Base-by-base conservation (phyloP, 2,888 invertebrate genomes). In the Drosophila kambysellisi region DNA sequence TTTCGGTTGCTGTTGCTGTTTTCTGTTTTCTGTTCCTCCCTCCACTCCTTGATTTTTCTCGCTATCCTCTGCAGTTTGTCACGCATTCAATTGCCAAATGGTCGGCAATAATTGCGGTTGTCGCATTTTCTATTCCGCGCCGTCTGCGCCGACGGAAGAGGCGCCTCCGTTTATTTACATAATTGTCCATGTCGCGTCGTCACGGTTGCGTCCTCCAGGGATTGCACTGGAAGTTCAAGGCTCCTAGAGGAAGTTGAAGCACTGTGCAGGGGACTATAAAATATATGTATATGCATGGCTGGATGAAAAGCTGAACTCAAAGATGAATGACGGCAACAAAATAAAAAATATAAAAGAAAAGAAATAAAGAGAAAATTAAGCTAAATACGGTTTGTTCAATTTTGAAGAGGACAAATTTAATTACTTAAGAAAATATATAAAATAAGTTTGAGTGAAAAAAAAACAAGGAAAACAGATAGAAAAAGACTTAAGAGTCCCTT, bases 101-200 rank as follows among this genome's bases (percentile, higher is more conserved):
- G 86, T 77, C 75, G 75, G 65, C 89, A 77, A 85, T 85, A 88
- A 85, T 85, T 85, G 85, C 88, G 85, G 85, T 85, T 82, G 81
- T 88, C 73, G 70, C 86, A 77, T 85, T 88, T 85, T 83, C 83
- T 84, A 57, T 62, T 76, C 74, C 70, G 66, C 68, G 62, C 37
- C 64, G 80, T 76, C 83, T 79, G 54, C 48, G 66, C 51, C 63
- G 25, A 15, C 46, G 60, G 75, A 58, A 64, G 68, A 70, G 87
- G 90, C 87, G 87, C 87, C 87, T 77, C 70, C 69, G 80, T 78
- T 68, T 82, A 87, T 87, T 90, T 90, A 83, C 87, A 87, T 87
- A 87, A 87, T 90, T 87, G 89, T 77, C 73, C 74, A 71, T 90
- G 89, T 89, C 91, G 75, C 74, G 74, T 58, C 71, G 81, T 79